phyloP scores from a whole-genome alignment of 2,888 invertebrate species.

The Andricus quercusramuli region DNA sequence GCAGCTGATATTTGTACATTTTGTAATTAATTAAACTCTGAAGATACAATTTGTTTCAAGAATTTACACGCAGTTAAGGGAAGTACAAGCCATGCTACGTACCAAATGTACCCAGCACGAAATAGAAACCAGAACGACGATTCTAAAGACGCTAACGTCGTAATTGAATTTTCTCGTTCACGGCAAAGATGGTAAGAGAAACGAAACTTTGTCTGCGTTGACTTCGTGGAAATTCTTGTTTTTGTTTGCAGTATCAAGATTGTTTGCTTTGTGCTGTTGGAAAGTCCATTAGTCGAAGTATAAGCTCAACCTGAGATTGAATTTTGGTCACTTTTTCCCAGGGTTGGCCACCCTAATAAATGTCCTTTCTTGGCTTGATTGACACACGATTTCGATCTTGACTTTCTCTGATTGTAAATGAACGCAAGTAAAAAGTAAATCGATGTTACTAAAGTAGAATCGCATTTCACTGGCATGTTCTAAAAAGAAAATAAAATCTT shows the following conservation, averaged over 20 bases:
- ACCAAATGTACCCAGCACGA: neutral
- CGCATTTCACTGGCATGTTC: neutral
- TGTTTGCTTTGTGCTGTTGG: slow-evolving; percentile 11
- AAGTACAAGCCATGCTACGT: neutral
- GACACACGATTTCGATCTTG: neutral
- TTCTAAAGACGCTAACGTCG: slow-evolving; percentile 31
- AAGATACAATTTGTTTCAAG: neutral
- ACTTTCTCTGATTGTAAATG: neutral
- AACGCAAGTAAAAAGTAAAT: neutral
- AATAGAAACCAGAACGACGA: slow-evolving; percentile 39
- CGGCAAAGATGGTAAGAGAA: slow-evolving; percentile 25
- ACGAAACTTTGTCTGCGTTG: slow-evolving; percentile 30
- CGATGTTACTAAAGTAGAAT: neutral
- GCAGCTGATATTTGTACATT: neutral
- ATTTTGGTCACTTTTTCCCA: slow-evolving; percentile 3
- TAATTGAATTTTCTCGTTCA: slow-evolving; percentile 40
- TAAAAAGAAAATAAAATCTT: neutral
- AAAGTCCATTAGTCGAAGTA: slow-evolving; percentile 30
- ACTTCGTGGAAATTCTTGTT: slow-evolving; percentile 22
- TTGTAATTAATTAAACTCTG: neutral
- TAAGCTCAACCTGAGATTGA: neutral
- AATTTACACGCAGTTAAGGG: slow-evolving; percentile 2
- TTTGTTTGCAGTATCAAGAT: slow-evolving; percentile 18
- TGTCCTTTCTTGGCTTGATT: neutral
- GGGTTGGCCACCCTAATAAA: neutral